These are phyloP conservation scores for Poeciliopsis infans DNA, from an alignment of 2,797 vertebrate species.

Conservation along the genomic window DNA sequence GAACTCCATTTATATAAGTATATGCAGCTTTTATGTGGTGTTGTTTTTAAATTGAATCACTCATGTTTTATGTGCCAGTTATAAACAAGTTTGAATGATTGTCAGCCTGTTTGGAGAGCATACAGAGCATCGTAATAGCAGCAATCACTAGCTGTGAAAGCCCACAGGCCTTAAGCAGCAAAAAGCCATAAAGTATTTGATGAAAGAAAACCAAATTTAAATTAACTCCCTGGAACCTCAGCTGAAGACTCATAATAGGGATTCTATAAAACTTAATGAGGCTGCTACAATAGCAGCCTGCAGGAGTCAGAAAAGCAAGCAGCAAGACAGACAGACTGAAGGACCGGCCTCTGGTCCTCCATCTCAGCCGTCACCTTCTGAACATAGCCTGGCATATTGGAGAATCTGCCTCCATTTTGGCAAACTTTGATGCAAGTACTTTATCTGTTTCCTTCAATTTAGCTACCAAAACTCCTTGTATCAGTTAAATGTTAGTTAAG, in stretches of 20 bases:
- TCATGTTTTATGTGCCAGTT: not conserved
- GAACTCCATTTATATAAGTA: not conserved
- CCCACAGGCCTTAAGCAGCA: constrained; percentile 34
- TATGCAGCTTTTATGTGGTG: not conserved
- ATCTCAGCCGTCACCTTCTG: constrained; percentile 12
- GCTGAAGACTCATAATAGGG: constrained; percentile 62
- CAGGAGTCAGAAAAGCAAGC: constrained; percentile 32
- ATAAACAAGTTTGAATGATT: constrained; percentile 15
- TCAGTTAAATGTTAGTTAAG: not conserved
- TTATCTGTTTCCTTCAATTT: constrained; percentile 21
- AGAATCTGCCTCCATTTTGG: not conserved
- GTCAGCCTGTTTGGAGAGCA: constrained; percentile 19
- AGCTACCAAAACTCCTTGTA: not conserved
- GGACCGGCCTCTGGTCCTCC: constrained; percentile 9
- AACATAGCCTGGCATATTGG: not conserved
- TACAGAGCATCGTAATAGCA: constrained; percentile 14
- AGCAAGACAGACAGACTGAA: constrained; percentile 9
- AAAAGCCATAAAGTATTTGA: constrained; percentile 56
- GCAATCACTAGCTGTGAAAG: constrained; percentile 20
- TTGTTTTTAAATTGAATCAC: not conserved
- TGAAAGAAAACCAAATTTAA: constrained; percentile 67
- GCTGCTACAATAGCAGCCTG: constrained; percentile 38
- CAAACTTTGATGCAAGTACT: constrained; percentile 20
- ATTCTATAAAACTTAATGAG: constrained; percentile 74
- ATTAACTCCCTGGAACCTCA: constrained; percentile 73